Percentiles rank a stretch among this genome's conserved stretches.
Evolutionary conservation across 2,113 vertebrate species (phyloP).

Genomic region (Psilopsiagon aurifrons): DNA sequence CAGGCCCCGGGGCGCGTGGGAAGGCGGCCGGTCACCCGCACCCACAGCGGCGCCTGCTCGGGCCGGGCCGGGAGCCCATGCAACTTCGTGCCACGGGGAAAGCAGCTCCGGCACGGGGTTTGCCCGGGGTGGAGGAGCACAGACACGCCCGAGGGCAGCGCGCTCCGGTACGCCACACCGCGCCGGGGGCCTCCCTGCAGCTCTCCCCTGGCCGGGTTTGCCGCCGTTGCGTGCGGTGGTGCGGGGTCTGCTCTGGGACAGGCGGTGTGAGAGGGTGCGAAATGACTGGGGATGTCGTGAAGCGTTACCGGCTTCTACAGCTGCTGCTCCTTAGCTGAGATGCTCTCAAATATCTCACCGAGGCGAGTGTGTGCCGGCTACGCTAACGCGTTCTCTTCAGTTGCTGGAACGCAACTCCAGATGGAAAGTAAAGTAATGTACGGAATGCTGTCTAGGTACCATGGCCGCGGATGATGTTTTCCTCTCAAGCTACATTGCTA

Average conservation of each 20-base stretch:
- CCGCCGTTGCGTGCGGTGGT: not conserved
- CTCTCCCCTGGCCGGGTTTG: not conserved
- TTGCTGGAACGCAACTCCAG: accelerated
- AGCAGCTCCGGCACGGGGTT: not conserved
- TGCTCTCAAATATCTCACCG: not conserved
- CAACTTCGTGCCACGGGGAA: not conserved
- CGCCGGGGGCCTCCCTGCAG: not conserved
- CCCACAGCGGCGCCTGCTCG: not conserved
- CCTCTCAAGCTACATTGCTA: not conserved
- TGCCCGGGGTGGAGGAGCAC: accelerated
- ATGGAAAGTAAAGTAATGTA: not conserved
- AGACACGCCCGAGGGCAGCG: not conserved
- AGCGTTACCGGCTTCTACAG: accelerated
- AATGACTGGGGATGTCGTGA: accelerated
- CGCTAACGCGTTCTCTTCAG: accelerated
- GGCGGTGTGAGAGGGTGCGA: not conserved
- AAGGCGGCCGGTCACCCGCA: not conserved
- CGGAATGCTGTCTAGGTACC: not conserved
- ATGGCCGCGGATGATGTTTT: accelerated
- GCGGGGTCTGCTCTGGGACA: not conserved
- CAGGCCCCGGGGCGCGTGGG: not conserved
- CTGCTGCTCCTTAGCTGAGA: not conserved
- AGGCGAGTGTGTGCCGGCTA: accelerated
- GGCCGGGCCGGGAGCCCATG: not conserved
- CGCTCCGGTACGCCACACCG: not conserved